A percentile compares a stretch with the other conserved stretches of the same genome.
These are phyloP conservation scores for Thecophora atra DNA, from an alignment of 2,888 invertebrate species.

Conservation along the genomic window DNA sequence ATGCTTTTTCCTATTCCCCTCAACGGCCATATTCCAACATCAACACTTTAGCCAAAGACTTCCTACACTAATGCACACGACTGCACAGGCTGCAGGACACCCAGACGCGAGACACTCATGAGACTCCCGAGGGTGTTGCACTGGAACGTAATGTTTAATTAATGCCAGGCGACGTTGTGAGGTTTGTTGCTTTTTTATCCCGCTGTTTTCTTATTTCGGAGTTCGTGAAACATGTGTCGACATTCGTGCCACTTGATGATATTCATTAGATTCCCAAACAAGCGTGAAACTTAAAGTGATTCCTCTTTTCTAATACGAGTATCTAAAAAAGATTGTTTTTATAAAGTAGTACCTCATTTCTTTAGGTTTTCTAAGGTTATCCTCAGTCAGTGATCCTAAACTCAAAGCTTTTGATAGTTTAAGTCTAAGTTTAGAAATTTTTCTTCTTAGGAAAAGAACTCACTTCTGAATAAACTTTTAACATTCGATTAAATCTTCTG, in stretches of 20 bases:
- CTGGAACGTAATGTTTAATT: slow-evolving; percentile 37
- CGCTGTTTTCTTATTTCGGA: neutral
- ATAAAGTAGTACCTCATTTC: no score
- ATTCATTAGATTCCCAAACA: neutral
- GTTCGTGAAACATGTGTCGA: neutral
- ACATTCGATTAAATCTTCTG: no score
- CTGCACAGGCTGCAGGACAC: slow-evolving; percentile 12
- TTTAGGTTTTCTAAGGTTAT: no score
- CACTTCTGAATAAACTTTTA: no score
- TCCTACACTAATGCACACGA: slow-evolving; percentile 27
- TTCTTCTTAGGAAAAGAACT: no score
- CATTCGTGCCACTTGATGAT: neutral
- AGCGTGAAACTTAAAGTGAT: neutral
- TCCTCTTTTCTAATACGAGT: no score
- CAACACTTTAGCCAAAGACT: slow-evolving; percentile 21
- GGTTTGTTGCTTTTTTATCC: neutral
- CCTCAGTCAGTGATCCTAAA: no score
- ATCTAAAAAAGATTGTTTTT: no score
- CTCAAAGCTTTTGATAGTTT: no score
- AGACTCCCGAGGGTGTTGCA: slow-evolving; percentile 31
- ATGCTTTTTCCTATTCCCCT: neutral
- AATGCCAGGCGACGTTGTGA: slow-evolving; percentile 21
- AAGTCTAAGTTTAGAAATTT: no score
- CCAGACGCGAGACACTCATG: neutral
- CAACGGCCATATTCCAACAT: neutral